These are phyloP conservation scores for Drosophila ogumai DNA, from an alignment of 1,140 invertebrate species.

Conservation along the genomic window DNA sequence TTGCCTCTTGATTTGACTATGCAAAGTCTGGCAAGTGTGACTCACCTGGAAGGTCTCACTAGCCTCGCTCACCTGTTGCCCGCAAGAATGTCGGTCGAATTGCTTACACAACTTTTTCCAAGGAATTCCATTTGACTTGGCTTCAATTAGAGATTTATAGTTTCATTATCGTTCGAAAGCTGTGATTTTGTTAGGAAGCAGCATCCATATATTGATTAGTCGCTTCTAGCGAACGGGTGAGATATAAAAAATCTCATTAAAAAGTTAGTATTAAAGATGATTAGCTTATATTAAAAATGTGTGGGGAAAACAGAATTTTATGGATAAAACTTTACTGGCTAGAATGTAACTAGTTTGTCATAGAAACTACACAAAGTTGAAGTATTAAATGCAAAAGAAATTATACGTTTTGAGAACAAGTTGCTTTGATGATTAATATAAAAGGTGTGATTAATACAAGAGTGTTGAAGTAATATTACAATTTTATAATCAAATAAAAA, in stretches of 20 bases:
- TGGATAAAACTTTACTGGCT: slow-evolving; percentile 2
- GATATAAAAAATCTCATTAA: slow-evolving; percentile 9
- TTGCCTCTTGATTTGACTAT: slow-evolving; percentile 29
- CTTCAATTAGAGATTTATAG: slow-evolving; percentile 38
- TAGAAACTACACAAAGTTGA: slow-evolving; percentile 4
- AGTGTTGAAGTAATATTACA: not conserved
- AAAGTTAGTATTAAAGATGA: slow-evolving; percentile 12
- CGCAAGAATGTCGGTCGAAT: slow-evolving; percentile 31
- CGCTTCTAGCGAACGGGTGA: not conserved
- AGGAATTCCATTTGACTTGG: slow-evolving; percentile 19
- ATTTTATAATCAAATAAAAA: not conserved
- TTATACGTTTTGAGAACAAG: not conserved
- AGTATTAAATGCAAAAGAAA: not conserved
- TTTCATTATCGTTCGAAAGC: slow-evolving; percentile 14
- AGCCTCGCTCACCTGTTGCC: slow-evolving; percentile 10
- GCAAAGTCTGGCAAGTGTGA: slow-evolving; percentile 30
- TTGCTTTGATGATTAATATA: not conserved
- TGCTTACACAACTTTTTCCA: slow-evolving; percentile 47
- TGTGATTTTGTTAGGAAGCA: slow-evolving; percentile 21
- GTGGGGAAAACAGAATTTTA: slow-evolving; percentile 14
- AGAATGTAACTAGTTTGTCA: slow-evolving; percentile 14
- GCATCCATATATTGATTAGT: slow-evolving; percentile 19
- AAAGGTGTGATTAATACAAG: not conserved
- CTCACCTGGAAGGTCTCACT: slow-evolving; percentile 28
- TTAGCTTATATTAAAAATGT: slow-evolving; percentile 1